Evolutionary conservation across 2,888 invertebrate species (phyloP).

Genomic region (Sipha maydis): DNA sequence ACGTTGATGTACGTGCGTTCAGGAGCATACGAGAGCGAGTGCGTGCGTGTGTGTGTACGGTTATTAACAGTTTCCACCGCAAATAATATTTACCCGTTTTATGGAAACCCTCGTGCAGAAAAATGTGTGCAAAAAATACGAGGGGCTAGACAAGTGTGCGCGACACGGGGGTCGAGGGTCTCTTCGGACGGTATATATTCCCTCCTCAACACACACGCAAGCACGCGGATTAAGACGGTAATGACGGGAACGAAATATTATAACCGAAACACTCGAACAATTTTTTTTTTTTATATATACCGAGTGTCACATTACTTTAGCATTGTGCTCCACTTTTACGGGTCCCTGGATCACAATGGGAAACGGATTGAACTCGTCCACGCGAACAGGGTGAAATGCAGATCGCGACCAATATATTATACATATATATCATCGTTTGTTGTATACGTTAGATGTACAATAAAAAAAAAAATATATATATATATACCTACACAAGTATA

Average conservation of each 20-base stretch:
- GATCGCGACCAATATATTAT: not conserved
- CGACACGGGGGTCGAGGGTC: conserved; percentile 54
- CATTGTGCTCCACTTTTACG: conserved; percentile 61
- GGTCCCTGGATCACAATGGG: conserved; percentile 57
- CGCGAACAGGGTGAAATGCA: conserved; percentile 53
- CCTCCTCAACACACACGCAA: not conserved
- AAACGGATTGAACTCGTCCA: conserved; percentile 62
- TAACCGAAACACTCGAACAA: conserved; percentile 60
- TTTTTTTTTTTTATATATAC: not conserved
- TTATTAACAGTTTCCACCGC: conserved; percentile 62
- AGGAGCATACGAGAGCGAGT: not conserved
- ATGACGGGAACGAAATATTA: conserved; percentile 59
- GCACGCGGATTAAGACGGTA: conserved; percentile 48
- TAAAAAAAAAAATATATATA: too few species aligned
- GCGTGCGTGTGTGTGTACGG: conserved; percentile 46
- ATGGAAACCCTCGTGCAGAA: conserved; percentile 45
- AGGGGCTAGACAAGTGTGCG: conserved; percentile 53
- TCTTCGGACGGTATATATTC: not conserved
- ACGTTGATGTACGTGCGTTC: not conserved
- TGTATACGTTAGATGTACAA: not conserved
- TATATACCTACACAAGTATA: not conserved
- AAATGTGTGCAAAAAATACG: not conserved
- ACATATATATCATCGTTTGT: not conserved
- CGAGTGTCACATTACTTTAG: conserved; percentile 55
- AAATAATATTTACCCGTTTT: conserved; percentile 62